phyloP scores from a whole-genome alignment of 92 coral and sea anemone species.

The Porites rus region DNA sequence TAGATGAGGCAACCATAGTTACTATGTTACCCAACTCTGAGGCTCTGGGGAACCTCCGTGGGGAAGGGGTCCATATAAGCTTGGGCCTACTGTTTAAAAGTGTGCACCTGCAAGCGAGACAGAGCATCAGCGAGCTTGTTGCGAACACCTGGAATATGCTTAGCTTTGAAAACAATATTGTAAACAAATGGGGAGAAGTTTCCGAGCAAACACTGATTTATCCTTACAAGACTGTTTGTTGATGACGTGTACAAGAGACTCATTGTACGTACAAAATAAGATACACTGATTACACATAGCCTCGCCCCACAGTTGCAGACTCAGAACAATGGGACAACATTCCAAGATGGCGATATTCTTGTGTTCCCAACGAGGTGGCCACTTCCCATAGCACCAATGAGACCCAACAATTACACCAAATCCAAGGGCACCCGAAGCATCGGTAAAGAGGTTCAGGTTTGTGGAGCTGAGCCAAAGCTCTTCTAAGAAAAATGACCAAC shows the following conservation, averaged over 20 bases:
- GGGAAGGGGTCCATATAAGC: slow-evolving; percentile 50
- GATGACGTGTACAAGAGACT: slow-evolving; percentile 71
- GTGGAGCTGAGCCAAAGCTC: slow-evolving; percentile 29
- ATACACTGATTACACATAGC: slow-evolving; percentile 39
- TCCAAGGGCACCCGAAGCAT: slow-evolving; percentile 53
- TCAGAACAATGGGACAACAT: slow-evolving; percentile 55
- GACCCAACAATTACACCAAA: slow-evolving; percentile 54
- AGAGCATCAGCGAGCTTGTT: slow-evolving; percentile 61
- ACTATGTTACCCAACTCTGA: slow-evolving; percentile 46
- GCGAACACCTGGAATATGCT: slow-evolving; percentile 21
- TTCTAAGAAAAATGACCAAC: slow-evolving; percentile 31
- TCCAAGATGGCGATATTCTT: slow-evolving; percentile 49
- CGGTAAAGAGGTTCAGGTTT: slow-evolving; percentile 36
- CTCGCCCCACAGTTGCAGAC: slow-evolving; percentile 40
- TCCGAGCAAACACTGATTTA: slow-evolving; percentile 63
- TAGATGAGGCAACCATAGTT: slow-evolving; percentile 35
- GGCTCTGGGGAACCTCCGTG: slow-evolving; percentile 62
- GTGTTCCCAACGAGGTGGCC: slow-evolving; percentile 43
- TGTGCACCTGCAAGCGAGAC: slow-evolving; percentile 69
- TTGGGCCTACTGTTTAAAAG: slow-evolving; percentile 63
- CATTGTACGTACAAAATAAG: slow-evolving; percentile 71
- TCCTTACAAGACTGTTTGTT: slow-evolving; percentile 67
- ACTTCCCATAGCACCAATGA: slow-evolving; percentile 55
- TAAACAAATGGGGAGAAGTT: slow-evolving; percentile 47
- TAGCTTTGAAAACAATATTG: slow-evolving; percentile 55